These are phyloP conservation scores for Lophotriccus pileatus DNA, from an alignment of 2,797 vertebrate species.

Conservation along the genomic window DNA sequence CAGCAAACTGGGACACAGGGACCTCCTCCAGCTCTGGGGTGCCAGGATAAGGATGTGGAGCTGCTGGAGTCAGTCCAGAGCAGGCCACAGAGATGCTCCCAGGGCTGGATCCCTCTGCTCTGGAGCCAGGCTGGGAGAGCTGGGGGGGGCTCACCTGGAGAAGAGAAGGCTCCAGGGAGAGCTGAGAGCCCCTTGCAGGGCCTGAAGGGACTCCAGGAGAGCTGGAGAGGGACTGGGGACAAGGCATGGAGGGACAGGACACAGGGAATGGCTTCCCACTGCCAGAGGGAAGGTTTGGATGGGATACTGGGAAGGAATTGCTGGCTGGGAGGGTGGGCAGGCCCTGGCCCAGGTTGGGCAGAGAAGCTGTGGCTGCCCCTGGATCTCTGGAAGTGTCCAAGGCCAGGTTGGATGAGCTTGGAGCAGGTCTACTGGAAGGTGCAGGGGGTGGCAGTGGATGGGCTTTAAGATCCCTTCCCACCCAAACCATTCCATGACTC, in stretches of 20 bases:
- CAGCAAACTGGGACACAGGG: not conserved
- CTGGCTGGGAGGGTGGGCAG: not conserved
- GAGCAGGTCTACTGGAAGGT: too few relatives aligned
- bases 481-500: not conserved
- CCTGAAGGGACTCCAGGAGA: not conserved
- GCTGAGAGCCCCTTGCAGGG: not conserved
- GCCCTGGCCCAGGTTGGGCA: not conserved
- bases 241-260: not conserved
- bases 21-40: fast-evolving
- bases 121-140: not conserved
- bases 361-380: not conserved
- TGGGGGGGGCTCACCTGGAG: not conserved
- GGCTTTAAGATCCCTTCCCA: not conserved
- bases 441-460: not conserved
- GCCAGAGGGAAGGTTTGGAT: not conserved
- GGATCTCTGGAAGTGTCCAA: not conserved
- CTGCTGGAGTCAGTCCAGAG: not conserved
- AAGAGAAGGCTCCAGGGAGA: not conserved
- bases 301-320: not conserved
- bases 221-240: not conserved
- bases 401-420: not conserved
- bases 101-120: not conserved
- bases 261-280: not conserved
- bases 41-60: not conserved
- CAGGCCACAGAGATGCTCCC: not conserved